Conservation (phyloP, 2,888 invertebrate genomes). For the Synanthedon formicaeformis region DNA sequence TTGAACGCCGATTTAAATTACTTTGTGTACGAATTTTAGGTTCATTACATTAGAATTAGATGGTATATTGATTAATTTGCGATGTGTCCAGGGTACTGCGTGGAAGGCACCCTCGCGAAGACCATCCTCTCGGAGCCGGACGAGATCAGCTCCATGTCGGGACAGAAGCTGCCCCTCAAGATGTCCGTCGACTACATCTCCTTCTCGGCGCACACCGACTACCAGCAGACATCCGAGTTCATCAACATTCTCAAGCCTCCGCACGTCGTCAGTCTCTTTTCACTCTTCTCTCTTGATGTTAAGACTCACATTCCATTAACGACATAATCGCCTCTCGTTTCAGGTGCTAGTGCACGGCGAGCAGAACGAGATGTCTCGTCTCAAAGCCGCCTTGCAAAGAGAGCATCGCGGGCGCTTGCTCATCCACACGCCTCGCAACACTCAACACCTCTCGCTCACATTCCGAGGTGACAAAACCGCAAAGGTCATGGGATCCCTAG, state of each 20-base stretch:
- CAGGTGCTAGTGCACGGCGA: constrained; percentile 97
- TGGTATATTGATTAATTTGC: too few relatives aligned
- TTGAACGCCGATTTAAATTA: too few relatives aligned
- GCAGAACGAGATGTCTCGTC: constrained; percentile 97
- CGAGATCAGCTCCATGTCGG: constrained; percentile 94
- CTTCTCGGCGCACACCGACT: constrained; percentile 99
- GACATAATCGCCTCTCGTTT: background rate
- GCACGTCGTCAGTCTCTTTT: constrained; percentile 80
- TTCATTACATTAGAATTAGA: too few relatives aligned
- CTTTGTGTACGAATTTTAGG: too few relatives aligned
- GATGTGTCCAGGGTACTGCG: constrained; percentile 76
- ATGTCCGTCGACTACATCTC: constrained; percentile 99
- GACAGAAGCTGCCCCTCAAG: constrained; percentile 94
- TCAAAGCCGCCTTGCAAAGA: constrained; percentile 93
- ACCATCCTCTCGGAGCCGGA: constrained; percentile 97
- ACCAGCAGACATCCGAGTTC: constrained; percentile 97
- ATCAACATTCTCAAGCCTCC: constrained; percentile 94
- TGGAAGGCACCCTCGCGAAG: constrained; percentile 91
- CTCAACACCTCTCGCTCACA: constrained; percentile 90
- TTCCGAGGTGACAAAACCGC: constrained; percentile 99
- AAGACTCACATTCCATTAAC: constrained; percentile 5
- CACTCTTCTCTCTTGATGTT: too few relatives aligned
- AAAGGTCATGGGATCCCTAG: constrained; percentile 95
- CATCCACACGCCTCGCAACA: constrained; percentile 96
- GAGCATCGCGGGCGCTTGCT: constrained; percentile 93